A percentile compares a stretch with the other conserved stretches of the same genome.
These are phyloP conservation scores for Calypte anna DNA, from an alignment of 2,113 vertebrate genomes.

Conservation along the genomic window DNA sequence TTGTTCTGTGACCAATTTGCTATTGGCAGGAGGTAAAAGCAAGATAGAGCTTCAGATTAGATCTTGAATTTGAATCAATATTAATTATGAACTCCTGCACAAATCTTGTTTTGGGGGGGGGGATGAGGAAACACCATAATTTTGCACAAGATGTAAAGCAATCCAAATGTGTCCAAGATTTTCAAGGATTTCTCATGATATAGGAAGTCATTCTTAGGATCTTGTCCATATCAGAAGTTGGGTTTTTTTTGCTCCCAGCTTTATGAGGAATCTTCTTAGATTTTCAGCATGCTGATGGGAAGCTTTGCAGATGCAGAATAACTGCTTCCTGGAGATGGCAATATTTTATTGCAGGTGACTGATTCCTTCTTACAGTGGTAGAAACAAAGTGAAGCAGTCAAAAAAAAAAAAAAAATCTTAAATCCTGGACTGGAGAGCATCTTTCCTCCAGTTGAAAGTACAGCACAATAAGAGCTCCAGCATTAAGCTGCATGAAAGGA, in stretches of 20 bases:
- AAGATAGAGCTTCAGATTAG: neutral
- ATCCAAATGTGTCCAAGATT: neutral
- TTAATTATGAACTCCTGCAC: neutral
- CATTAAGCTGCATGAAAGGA: neutral
- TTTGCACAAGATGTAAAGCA: neutral
- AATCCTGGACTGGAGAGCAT: neutral
- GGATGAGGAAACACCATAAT: neutral
- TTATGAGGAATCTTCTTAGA: neutral
- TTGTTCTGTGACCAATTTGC: neutral
- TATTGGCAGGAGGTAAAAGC: neutral
- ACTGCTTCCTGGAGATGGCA: constrained; percentile 48
- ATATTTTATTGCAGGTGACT: constrained; percentile 44
- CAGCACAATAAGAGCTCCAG: neutral
- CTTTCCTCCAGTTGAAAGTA: neutral
- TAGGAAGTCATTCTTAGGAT: neutral
- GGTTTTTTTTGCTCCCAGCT: neutral
- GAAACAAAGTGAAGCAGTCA: neutral
- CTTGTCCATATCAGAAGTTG: neutral
- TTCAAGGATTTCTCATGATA: neutral
- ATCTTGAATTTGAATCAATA: neutral
- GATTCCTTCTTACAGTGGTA: neutral
- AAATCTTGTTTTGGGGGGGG: neutral
- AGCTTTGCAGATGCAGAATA: neutral
- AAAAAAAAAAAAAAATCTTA: neutral
- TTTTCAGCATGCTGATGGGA: neutral